Evolutionary conservation across 2,888 invertebrate genomes (phyloP).

Genomic region (Dermolepida albohirtum): DNA sequence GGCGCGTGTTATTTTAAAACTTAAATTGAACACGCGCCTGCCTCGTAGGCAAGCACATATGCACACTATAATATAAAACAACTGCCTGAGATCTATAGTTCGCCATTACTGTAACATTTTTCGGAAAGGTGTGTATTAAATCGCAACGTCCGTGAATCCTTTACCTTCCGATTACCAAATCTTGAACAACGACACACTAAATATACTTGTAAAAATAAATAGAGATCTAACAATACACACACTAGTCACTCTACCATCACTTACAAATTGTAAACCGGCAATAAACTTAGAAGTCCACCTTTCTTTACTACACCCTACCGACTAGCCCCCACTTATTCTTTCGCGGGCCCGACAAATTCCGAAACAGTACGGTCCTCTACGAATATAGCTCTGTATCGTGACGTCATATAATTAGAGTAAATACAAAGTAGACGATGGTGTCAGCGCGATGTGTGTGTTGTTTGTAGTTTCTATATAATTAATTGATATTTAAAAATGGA

Average conservation of each 20-base stretch:
- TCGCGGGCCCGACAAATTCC: conserved; percentile 54
- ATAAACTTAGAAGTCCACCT: conserved; percentile 67
- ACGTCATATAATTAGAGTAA: conserved; percentile 79
- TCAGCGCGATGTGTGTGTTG: conserved; percentile 70
- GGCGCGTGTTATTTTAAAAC: conserved; percentile 19
- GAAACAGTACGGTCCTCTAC: conserved; percentile 57
- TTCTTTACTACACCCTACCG: conserved; percentile 62
- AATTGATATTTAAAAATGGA: conserved; percentile 64
- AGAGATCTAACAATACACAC: conserved; percentile 8
- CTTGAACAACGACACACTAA: neutral
- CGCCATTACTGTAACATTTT: conserved; percentile 17
- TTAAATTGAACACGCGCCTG: conserved; percentile 26
- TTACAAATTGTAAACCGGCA: conserved; percentile 25
- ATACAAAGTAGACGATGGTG: conserved; percentile 76
- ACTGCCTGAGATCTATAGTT: neutral
- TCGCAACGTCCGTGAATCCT: neutral
- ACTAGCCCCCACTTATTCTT: conserved; percentile 41
- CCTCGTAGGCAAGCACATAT: conserved; percentile 30
- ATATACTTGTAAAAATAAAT: neutral
- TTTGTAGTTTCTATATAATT: conserved; percentile 61
- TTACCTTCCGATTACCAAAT: neutral
- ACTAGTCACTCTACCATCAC: conserved; percentile 24
- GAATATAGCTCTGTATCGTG: conserved; percentile 68
- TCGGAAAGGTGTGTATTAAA: conserved; percentile 6
- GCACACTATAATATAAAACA: conserved; percentile 14